phyloP scores from a whole-genome alignment of 2,888 invertebrate genomes.

The Meiosimyza decipiens region DNA sequence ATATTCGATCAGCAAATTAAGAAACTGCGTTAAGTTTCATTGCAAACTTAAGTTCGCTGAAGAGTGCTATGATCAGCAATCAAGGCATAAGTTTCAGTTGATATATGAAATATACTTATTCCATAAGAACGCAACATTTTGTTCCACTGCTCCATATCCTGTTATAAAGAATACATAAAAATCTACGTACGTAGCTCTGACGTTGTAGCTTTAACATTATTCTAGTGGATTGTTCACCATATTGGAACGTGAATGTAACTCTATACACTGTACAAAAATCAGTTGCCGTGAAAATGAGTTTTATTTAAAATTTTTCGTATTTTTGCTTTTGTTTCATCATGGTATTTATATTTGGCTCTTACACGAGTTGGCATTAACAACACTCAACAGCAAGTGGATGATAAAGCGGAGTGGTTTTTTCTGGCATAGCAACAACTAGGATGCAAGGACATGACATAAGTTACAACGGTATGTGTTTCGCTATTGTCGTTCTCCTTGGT shows the following conservation, averaged over 20 bases:
- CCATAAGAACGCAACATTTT: too few relatives aligned
- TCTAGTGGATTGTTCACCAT: background rate
- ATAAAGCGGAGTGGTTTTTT: too few relatives aligned
- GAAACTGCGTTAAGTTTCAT: too few relatives aligned
- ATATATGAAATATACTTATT: too few relatives aligned
- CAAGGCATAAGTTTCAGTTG: too few relatives aligned
- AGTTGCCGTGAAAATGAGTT: slow-evolving; percentile 17
- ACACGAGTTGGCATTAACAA: background rate
- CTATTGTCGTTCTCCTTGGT: too few relatives aligned
- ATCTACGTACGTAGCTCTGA: background rate
- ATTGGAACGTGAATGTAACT: background rate
- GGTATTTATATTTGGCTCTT: background rate
- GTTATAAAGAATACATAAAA: background rate
- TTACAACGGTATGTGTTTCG: background rate
- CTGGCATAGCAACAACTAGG: background rate
- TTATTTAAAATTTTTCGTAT: background rate
- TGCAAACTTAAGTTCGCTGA: too few relatives aligned
- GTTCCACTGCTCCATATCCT: too few relatives aligned
- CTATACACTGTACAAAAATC: background rate
- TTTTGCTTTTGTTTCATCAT: background rate
- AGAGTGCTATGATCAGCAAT: too few relatives aligned
- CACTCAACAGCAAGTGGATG: background rate
- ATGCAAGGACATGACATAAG: background rate
- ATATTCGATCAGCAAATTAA: too few relatives aligned
- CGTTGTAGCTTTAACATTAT: background rate